Evolutionary conservation across 2,113 vertebrate genomes (phyloP).

Genomic region (Tympanuchus pallidicinctus): DNA sequence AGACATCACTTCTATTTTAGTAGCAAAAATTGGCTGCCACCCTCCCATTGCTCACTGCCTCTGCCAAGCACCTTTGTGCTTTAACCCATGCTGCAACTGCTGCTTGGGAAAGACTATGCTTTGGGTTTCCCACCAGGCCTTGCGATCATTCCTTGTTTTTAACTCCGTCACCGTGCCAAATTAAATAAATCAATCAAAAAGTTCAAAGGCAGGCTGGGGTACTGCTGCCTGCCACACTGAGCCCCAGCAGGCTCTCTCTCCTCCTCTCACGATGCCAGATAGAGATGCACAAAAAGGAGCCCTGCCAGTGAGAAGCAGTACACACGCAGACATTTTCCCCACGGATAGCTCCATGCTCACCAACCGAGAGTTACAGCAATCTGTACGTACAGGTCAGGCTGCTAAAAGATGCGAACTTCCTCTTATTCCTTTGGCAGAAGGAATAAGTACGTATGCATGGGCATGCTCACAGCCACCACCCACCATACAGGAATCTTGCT

Average conservation of each 20-base stretch:
- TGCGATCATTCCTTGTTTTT: neutral
- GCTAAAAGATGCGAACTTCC: conserved; percentile 28
- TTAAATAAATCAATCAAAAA: conserved; percentile 35
- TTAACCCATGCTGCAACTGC: neutral
- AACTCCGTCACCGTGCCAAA: neutral
- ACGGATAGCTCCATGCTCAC: neutral
- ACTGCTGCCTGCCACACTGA: neutral
- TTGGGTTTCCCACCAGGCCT: neutral
- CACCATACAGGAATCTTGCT: neutral
- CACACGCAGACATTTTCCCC: neutral
- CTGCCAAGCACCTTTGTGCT: conserved; percentile 44
- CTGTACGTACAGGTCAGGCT: conserved; percentile 54
- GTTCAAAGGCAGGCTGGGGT: neutral
- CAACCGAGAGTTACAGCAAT: conserved; percentile 3
- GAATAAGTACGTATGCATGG: neutral
- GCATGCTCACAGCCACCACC: neutral
- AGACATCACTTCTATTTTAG: conserved; percentile 57
- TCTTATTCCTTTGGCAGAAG: conserved; percentile 22
- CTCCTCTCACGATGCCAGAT: neutral
- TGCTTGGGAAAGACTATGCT: conserved; percentile 24
- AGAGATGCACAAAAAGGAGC: neutral
- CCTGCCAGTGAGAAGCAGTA: neutral
- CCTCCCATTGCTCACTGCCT: conserved; percentile 2
- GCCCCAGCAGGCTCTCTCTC: neutral
- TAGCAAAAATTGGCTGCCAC: conserved; percentile 22